These are phyloP conservation scores for Campylomormyrus numenius DNA, from an alignment of 2,113 vertebrate species.

Conservation along the genomic window DNA sequence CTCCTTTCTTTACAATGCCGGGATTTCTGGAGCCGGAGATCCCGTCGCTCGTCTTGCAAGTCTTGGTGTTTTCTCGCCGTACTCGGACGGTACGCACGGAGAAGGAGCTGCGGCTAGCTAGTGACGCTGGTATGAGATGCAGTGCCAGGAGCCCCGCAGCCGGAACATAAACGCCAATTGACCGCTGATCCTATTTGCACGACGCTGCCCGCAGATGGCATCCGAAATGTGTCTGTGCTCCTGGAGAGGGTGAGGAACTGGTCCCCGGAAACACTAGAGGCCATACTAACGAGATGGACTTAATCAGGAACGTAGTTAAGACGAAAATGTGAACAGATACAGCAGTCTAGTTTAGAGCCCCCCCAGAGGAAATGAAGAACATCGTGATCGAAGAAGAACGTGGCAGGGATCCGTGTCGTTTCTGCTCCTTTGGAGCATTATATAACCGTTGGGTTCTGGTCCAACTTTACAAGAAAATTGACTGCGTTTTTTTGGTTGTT, in stretches of 20 bases:
- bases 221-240: neutral
- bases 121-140: neutral
- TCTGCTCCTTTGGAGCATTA: neutral
- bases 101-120: slow-evolving; percentile 69
- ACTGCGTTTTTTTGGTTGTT: neutral
- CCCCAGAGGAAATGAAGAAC: neutral
- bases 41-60: slow-evolving; percentile 67
- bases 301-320: neutral
- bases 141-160: neutral
- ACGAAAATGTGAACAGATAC: neutral
- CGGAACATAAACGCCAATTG: neutral
- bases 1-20: slow-evolving; percentile 41
- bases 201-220: no score
- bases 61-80: slow-evolving; percentile 74
- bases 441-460: neutral
- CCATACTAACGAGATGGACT: neutral
- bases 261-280: neutral
- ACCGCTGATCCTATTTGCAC: neutral
- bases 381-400: neutral
- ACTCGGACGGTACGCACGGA: slow-evolving; percentile 77
- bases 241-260: neutral
- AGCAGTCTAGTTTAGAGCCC: neutral
- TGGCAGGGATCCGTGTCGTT: neutral
- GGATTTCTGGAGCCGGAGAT: slow-evolving; percentile 74
- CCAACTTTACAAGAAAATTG: neutral